Evolutionary conservation across 2,113 vertebrate species (phyloP), one percentile per base, ranked within the genome.

Genomic region (Amazona guildingii): DNA sequence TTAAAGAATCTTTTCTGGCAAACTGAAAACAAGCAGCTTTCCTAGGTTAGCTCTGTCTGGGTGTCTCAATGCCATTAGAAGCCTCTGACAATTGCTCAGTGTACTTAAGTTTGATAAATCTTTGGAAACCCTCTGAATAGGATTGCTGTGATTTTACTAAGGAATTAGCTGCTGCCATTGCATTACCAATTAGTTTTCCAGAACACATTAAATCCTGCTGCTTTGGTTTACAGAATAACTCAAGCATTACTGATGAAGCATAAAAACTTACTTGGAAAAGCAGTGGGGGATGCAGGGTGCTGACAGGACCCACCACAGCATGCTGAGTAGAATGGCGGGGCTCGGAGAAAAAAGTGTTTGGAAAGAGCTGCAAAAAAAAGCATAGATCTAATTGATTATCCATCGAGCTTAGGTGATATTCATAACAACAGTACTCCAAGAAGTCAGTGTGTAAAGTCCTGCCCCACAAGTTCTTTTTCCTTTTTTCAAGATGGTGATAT

Each of bases 191-290:
- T 99, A 99, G 98, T 98, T 98, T 98, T 98, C 98, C 98, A 98
- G 98, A 98, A 97, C 98, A 98, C 98, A 98, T 98, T 98, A 98
- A 99, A 98, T 98, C 98, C 98, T 97, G 98, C 98, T 98, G 98
- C 98, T 98, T 97, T 95, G 98, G 98, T 98, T 98, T 98, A 98
- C 98, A 99, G 98, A 98, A 97, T 97, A 98, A 98, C 98, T 98
- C 98, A 98, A 98, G 98, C 98, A 98, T 99, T 97, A 98, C 98
- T 98, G 99, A 99, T 99, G 98, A 98, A 98, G 98, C 98, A 98
- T 98, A 98, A 98, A 99, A 99, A 98, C 99, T 99, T 99, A 98
- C 99, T 99, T 99, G 98, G 97, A 98, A 98, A 99, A 98, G 98
- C 98, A 98, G 97, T 98, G 98, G 98, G 98, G 98, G 98, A 98